Conservation (phyloP, 2,113 vertebrate genomes). For the Misgurnus mizolepis region DNA sequence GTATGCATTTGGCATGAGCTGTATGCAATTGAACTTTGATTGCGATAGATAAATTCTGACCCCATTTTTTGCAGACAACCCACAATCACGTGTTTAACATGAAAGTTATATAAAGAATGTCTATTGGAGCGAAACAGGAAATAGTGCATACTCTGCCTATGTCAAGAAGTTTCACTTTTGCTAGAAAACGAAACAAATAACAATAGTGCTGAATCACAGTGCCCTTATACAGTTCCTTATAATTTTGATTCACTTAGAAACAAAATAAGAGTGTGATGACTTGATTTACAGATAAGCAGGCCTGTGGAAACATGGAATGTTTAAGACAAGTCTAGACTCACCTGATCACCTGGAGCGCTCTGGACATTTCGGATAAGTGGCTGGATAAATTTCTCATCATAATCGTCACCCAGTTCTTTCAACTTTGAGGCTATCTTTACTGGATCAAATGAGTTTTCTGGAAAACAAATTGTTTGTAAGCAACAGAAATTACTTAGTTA, state of each 20-base stretch:
- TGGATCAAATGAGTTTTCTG: constrained; percentile 62
- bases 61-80: not conserved
- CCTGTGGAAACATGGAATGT: too few relatives aligned
- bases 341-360: constrained; percentile 55
- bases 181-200: not conserved
- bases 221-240: not conserved
- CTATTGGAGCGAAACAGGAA: not conserved
- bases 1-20: not conserved
- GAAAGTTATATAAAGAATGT: not conserved
- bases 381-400: constrained; percentile 48
- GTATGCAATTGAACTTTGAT: not conserved
- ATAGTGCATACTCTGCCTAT: not conserved
- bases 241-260: not conserved
- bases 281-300: not conserved
- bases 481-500: too few relatives aligned
- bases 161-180: not conserved
- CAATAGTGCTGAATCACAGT: not conserved
- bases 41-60: not conserved
- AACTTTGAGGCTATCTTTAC: constrained; percentile 65
- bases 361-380: constrained; percentile 48
- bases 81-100: not conserved
- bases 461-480: not conserved
- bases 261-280: not conserved
- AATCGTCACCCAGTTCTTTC: constrained; percentile 59
- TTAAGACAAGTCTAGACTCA: constrained; percentile 35